Evolutionary conservation across 92 coral and sea anemone species (phyloP).

Genomic region (Umimayanthus kanabou): DNA sequence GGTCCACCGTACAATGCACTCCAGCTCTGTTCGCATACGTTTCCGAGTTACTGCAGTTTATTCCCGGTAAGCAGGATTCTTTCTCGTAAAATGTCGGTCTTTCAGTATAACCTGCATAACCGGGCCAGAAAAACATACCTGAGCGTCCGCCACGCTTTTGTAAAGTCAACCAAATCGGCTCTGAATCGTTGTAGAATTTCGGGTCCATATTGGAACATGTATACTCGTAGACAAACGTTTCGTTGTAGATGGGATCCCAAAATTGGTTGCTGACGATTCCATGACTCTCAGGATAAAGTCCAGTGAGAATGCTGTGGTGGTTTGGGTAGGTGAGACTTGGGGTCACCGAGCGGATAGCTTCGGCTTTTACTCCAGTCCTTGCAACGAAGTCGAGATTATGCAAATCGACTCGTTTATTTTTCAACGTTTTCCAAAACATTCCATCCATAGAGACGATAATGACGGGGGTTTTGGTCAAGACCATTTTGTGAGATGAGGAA

Average conservation of each 20-base stretch:
- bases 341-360: conserved; percentile 31
- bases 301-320: conserved; percentile 48
- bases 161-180: conserved; percentile 50
- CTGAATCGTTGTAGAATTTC: conserved; percentile 48
- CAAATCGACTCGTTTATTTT: conserved; percentile 1
- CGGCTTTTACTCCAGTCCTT: conserved; percentile 41
- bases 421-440: background rate
- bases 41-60: background rate
- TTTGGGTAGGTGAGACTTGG: conserved; percentile 45
- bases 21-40: conserved; percentile 11
- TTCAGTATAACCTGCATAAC: conserved; percentile 27
- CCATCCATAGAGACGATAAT: conserved; percentile 45
- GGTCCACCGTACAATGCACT: conserved; percentile 25
- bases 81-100: conserved; percentile 42
- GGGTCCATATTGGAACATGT: conserved; percentile 46
- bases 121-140: conserved; percentile 51
- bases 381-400: conserved; percentile 50
- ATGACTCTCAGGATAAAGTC: conserved; percentile 48
- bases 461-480: conserved; percentile 16
- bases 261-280: conserved; percentile 47
- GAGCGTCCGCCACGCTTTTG: conserved; percentile 41
- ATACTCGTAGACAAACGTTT: conserved; percentile 30
- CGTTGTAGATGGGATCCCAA: conserved; percentile 43
- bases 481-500: background rate
- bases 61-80: conserved; percentile 1